Conservation (phyloP, 2,113 vertebrate genomes). For the Actenoides lindsayi region DNA sequence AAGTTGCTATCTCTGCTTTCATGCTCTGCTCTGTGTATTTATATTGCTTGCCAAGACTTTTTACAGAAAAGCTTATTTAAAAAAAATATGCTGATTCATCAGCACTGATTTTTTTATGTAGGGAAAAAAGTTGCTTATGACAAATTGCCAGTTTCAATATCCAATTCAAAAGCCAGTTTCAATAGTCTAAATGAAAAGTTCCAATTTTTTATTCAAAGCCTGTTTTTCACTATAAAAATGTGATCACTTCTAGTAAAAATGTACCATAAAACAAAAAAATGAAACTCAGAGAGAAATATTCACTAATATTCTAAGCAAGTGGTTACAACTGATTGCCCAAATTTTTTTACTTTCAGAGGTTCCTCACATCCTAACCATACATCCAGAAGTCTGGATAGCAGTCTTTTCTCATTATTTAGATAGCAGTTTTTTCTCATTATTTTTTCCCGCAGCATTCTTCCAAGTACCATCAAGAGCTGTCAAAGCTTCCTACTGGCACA, state of each 20-base stretch:
- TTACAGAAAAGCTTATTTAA: background rate
- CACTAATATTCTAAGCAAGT: background rate
- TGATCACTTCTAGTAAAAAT: background rate
- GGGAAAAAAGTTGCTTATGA: background rate
- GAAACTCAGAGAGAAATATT: background rate
- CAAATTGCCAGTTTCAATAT: background rate
- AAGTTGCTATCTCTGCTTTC: background rate
- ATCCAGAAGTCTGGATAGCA: background rate
- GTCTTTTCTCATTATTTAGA: background rate
- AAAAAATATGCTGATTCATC: conserved; percentile 1
- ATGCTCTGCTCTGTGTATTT: background rate
- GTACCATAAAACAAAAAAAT: background rate
- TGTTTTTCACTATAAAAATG: background rate
- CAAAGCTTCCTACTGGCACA: no score
- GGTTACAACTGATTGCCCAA: background rate
- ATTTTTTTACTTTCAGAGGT: background rate
- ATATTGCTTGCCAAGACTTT: background rate
- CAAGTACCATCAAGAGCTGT: background rate
- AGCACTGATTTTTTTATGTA: background rate
- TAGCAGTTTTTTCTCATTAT: background rate
- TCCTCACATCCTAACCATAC: background rate
- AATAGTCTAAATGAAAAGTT: background rate
- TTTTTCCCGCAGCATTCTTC: background rate
- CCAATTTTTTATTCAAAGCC: background rate
- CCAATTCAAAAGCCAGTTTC: background rate